Evolutionary conservation across 2,888 invertebrate genomes (phyloP), one percentile per base, ranked within the genome.

Genomic region (Aproaerema taeniolella): DNA sequence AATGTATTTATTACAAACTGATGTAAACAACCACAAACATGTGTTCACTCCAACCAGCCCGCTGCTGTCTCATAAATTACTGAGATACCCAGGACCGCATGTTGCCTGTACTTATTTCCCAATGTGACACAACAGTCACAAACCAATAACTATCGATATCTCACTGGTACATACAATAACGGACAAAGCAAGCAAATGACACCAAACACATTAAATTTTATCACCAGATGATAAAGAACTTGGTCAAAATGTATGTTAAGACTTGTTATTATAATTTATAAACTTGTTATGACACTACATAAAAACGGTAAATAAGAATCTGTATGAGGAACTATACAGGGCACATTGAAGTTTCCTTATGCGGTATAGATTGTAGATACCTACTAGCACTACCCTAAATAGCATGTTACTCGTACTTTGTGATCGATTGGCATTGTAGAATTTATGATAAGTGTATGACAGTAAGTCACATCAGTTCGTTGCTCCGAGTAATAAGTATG

Each of bases 401-500:
- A n/a, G n/a, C n/a, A n/a, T n/a, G n/a, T n/a, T n/a, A n/a, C n/a
- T n/a, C n/a, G n/a, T n/a, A n/a, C n/a, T n/a, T n/a, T n/a, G n/a
- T n/a, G n/a, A n/a, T 35, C 10, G 28, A 28, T 35, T 35, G 26
- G 35, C 26, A 28, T 35, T 16, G 10, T 28, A 35, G 28, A 31
- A 28, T 37, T 13, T 11, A 29, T 20, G 30, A 37, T 29, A 20
- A 30, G 20, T 15, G 16, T 37, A 37, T 37, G n/a, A n/a, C 37
- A 37, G 42, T 43, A 42, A 44, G 43, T 44, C 36, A 38, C 35
- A 41, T 38, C 39, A 35, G 47, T 41, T 37, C 43, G 37, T 41
- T 47, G 47, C 39, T 42, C 47, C 42, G 45, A 42, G 50, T 50
- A 36, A 16, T 31, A 28, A 14, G 15, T 41, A 33, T 42, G 16